Evolutionary conservation across 1,140 invertebrate species (phyloP), one percentile per base, ranked within the genome.

Genomic region (Lithobius niger): DNA sequence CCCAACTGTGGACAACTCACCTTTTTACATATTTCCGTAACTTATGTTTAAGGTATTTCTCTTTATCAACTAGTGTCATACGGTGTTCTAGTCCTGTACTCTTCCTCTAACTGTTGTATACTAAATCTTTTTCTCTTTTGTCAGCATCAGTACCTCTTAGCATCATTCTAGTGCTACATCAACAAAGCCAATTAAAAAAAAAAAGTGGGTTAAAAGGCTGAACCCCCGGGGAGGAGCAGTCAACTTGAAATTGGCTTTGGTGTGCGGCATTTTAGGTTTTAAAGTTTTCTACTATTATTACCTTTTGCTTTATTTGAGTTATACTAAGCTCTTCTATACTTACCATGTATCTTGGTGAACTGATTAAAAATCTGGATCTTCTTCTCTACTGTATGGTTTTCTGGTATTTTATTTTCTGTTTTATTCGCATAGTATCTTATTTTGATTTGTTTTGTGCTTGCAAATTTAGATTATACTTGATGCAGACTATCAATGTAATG

Each of bases 271-370:
- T 19, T 45, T 19, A 13, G 4, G 4, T 6, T 4, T 45, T 10
- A 19, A 45, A 45, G 22, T 10, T 10, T 10, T 45, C 43, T 36
- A 36, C n/a, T 36, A 10, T n/a, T 10, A 10, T n/a, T 36, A 10
- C n/a, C n/a, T 36, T 36, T 36, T 36, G 31, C 31, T 36, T 45
- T 45, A 45, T 45, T 45, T 45, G 22, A 45, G 43, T 45, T 45
- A 13, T 45, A 36, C 18, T 45, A 45, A 45, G 43, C 43, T 45
- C 43, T 45, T 45, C 43, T 45, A 45, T 4, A 13, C 6, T 19
- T 45, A 45, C 43, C 18, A 45, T 45, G 43, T 45, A 45, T 45
- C 43, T 45, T 21, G 16, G 43, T 45, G 43, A 21, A 45, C 43
- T 45, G 43, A 45, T 45, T 45, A 45, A 45, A n/a, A 45, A 45